A percentile compares a stretch with the other conserved stretches of the same genome.
These are phyloP conservation scores for Drosophila triauraria DNA, from an alignment of 1,140 invertebrate genomes.

Conservation along the genomic window DNA sequence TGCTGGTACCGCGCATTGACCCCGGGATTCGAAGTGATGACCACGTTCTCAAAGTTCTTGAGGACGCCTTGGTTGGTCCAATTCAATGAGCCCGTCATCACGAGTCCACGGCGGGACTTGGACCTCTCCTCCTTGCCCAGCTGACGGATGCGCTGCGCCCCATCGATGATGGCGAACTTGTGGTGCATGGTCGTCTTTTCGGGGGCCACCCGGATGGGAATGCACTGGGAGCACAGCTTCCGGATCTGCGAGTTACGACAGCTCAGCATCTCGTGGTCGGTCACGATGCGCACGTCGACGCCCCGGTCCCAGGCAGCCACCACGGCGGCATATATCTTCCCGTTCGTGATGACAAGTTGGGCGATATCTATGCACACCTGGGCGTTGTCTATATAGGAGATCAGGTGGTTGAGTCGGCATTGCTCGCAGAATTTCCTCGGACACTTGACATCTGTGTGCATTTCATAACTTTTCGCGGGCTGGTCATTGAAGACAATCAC, in stretches of 20 bases:
- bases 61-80: slow-evolving; percentile 36
- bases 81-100: slow-evolving; percentile 46
- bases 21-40: slow-evolving; percentile 13
- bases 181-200: slow-evolving; percentile 27
- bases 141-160: slow-evolving; percentile 8
- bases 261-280: slow-evolving; percentile 35
- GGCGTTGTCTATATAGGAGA: slow-evolving; percentile 25
- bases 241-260: slow-evolving; percentile 5
- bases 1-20: background rate
- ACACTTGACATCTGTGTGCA: background rate
- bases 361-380: slow-evolving; percentile 35
- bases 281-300: slow-evolving; percentile 31
- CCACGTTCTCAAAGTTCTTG: slow-evolving; percentile 41
- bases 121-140: background rate
- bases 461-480: background rate
- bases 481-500: slow-evolving; percentile 40
- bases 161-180: slow-evolving; percentile 46
- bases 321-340: background rate
- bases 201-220: background rate
- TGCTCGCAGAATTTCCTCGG: slow-evolving; percentile 3
- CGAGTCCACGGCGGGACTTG: slow-evolving; percentile 2
- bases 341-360: slow-evolving; percentile 17
- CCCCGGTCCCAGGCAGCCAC: slow-evolving; percentile 12
- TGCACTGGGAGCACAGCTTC: background rate
- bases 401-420: slow-evolving; percentile 8